Evolutionary conservation across 2,113 vertebrate species (phyloP), one percentile per base, ranked within the genome.

Genomic region (Colossoma macropomum): DNA sequence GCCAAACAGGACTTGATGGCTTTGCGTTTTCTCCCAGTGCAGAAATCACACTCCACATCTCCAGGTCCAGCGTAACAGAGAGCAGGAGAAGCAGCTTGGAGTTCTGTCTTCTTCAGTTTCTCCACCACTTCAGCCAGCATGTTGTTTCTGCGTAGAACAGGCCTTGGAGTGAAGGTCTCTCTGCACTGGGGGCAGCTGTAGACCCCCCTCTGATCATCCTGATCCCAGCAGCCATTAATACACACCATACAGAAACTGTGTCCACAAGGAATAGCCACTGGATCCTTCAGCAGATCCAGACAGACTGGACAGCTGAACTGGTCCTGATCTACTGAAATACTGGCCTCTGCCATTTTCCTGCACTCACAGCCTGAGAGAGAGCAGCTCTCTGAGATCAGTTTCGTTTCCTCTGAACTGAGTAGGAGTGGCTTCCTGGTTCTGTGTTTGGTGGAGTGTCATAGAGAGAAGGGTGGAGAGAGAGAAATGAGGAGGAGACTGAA

Each of bases 51-150:
- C 63, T 32, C 63, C 63, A 66, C 27, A 30, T 66, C 63, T 30
- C 63, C 63, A 66, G 63, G 63, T 66, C 63, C 27, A 17, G 63
- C 63, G 17, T 66, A 66, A 66, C 63, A 66, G 27, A 17, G 62
- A 65, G 27, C 27, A 65, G 62, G 27, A 66, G 63, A 66, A 66
- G 63, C 28, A 66, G 63, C 0, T 32, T 66, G 63, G 28, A 66
- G 28, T 32, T 66, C n/a, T n/a, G n/a, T 66, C 63, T 32, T 28
- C 63, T 66, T 66, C 28, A n/a, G 32, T 25, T 28, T n/a, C n/a
- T 66, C 28, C 28, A 66, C 63, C 63, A 66, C 63, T 66, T 66
- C 63, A 66, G 63, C 63, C 63, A 66, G 63, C 63, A 66, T 66
- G 63, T n/a, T 66, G 63, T 66, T 66, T 17, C 28, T 66, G 28